Evolutionary conservation across 2,888 invertebrate species (phyloP), one percentile per base, ranked within the genome.

Genomic region (Nomada goodeniana): DNA sequence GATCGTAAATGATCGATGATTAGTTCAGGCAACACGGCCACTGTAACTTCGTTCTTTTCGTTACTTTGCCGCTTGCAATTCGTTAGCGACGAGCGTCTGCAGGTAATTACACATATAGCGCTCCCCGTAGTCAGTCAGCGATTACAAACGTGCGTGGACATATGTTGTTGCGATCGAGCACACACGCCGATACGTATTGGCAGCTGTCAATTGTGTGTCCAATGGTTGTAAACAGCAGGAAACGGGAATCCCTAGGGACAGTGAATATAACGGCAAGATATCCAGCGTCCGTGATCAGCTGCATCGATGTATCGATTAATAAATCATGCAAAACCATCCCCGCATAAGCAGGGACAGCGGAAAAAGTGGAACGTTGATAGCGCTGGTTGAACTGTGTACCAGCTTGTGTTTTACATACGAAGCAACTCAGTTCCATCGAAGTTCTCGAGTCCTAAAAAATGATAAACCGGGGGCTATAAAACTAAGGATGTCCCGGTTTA

Each of bases 181-280:
- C 26, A 13, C 15, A 64, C 47, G 53, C 64, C 72, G 44, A 53
- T 70, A 60, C 20, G 71, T 70, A 61, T 57, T 53, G 70, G 18
- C 75, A 75, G 52, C 50, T 75, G 75, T 61, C 75, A 75, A 75
- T 75, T 75, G n/a, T 52, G 26, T 75, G 75, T 70, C 75, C 71
- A 70, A 70, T 75, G 50, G 52, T 70, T 70, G 75, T 70, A 61
- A 75, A 75, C 71, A 75, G 11, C 59, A 44, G 70, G 75, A 52
- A 75, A 75, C 47, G 20, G 4, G 18, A 26, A 61, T 75, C 70
- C 61, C 75, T 42, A 36, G 75, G 20, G 75, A 70, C 60, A 52
- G 52, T 18, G 36, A 60, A 59, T 53, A 70, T 53, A 42, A 42
- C 23, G 60, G 44, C 75, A 44, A 61, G 75, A 60, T 70, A 70